phyloP scores from a whole-genome alignment of 2,797 vertebrate genomes.

The Rhinophrynus dorsalis region DNA sequence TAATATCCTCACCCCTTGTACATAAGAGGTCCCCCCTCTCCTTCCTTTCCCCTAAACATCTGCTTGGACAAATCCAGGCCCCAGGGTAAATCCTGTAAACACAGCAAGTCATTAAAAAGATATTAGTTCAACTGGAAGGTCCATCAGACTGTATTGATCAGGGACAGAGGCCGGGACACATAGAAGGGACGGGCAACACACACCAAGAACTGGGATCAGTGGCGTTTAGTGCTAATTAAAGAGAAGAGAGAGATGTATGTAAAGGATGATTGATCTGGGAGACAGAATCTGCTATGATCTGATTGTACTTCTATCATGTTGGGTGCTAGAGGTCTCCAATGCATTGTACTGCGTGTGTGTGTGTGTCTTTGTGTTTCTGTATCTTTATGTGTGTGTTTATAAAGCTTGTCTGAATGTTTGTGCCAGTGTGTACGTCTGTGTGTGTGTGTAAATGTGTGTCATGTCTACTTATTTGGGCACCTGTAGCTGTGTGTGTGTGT shows the following conservation, averaged over 20 bases:
- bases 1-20: conserved; percentile 55
- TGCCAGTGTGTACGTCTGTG: too few relatives aligned
- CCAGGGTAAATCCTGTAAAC: conserved; percentile 68
- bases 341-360: too few relatives aligned
- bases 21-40: conserved; percentile 47
- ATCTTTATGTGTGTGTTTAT: too few relatives aligned
- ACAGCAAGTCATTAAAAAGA: conserved; percentile 76
- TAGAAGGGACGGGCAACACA: conserved; percentile 18
- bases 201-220: conserved; percentile 47
- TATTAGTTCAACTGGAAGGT: conserved; percentile 68
- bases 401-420: too few relatives aligned
- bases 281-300: conserved; percentile 17
- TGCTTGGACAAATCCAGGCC: conserved; percentile 71
- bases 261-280: conserved; percentile 16
- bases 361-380: too few relatives aligned
- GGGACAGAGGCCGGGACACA: conserved; percentile 19
- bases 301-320: too few relatives aligned
- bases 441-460: too few relatives aligned
- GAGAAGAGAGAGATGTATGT: conserved; percentile 9
- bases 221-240: conserved; percentile 23
- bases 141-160: conserved; percentile 59
- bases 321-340: too few relatives aligned
- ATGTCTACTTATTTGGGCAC: too few relatives aligned
- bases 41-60: conserved; percentile 61
- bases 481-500: neutral